phyloP scores from a whole-genome alignment of 2,113 vertebrate species.

The Manacus vitellinus region DNA sequence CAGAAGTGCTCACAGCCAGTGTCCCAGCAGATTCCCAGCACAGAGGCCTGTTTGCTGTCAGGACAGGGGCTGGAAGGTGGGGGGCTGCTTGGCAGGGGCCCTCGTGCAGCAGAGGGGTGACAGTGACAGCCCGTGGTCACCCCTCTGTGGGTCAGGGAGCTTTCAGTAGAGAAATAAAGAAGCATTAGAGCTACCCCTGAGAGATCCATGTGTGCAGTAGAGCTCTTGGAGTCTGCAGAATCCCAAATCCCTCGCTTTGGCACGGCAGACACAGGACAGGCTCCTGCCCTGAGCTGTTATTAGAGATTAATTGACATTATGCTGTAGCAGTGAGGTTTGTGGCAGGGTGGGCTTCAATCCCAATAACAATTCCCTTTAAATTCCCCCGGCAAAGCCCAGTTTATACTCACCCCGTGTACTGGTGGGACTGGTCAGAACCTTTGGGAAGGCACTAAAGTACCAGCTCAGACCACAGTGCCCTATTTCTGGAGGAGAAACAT shows the following conservation, averaged over 20 bases:
- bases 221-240: neutral
- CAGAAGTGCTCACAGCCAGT: neutral
- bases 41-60: neutral
- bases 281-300: neutral
- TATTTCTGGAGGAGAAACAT: neutral
- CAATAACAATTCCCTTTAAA: neutral
- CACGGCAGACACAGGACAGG: neutral
- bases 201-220: neutral
- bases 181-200: neutral
- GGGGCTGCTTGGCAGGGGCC: neutral
- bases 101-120: neutral
- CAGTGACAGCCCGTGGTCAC: neutral
- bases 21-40: neutral
- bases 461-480: neutral
- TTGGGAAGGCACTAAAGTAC: neutral
- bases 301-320: accelerated
- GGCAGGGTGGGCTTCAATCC: neutral
- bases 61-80: neutral
- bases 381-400: neutral
- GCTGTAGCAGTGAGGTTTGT: neutral
- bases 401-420: neutral
- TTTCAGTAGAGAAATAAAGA: too few relatives aligned
- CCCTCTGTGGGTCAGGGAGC: neutral
- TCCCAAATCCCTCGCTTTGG: accelerated
- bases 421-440: neutral